phyloP scores from a whole-genome alignment of 2,113 vertebrate genomes.

The Baryphthengus martii region DNA sequence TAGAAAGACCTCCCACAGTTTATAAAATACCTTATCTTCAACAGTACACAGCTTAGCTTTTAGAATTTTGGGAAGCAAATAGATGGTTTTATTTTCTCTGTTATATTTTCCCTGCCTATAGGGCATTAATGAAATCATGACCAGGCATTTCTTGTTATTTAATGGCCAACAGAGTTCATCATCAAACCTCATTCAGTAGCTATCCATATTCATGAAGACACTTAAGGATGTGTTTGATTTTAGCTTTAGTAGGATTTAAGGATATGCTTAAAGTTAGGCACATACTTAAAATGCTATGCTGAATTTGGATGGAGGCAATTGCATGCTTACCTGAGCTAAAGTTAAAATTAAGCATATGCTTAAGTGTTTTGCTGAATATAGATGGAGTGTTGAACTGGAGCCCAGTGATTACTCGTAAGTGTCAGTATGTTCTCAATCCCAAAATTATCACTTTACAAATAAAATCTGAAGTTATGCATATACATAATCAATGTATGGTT shows the following conservation, averaged over 20 bases:
- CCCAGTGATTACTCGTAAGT: conserved; percentile 56
- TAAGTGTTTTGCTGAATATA: conserved; percentile 53
- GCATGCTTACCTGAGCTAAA: conserved; percentile 40
- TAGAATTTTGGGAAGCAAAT: not conserved
- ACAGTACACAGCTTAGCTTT: not conserved
- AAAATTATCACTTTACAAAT: conserved; percentile 63
- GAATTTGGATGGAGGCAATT: conserved; percentile 13
- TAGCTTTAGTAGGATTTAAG: conserved; percentile 26
- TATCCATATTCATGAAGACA: conserved; percentile 34
- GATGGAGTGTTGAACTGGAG: conserved; percentile 42
- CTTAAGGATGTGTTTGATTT: conserved; percentile 39
- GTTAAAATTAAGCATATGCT: conserved; percentile 48
- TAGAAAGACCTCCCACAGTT: not conserved
- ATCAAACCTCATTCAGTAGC: not conserved
- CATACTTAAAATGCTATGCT: conserved; percentile 20
- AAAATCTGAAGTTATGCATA: conserved; percentile 43
- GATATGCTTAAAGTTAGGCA: conserved; percentile 32
- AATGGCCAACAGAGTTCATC: conserved; percentile 4
- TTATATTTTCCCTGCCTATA: not conserved
- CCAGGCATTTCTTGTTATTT: not conserved
- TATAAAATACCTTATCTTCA: not conserved
- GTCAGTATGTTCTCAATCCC: conserved; percentile 55
- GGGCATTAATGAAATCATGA: not conserved
- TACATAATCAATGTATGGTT: conserved; percentile 48
- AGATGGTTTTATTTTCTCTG: not conserved